These are phyloP conservation scores for Heliconius hewitsoni DNA, from an alignment of 1,140 invertebrate genomes.

Conservation along the genomic window DNA sequence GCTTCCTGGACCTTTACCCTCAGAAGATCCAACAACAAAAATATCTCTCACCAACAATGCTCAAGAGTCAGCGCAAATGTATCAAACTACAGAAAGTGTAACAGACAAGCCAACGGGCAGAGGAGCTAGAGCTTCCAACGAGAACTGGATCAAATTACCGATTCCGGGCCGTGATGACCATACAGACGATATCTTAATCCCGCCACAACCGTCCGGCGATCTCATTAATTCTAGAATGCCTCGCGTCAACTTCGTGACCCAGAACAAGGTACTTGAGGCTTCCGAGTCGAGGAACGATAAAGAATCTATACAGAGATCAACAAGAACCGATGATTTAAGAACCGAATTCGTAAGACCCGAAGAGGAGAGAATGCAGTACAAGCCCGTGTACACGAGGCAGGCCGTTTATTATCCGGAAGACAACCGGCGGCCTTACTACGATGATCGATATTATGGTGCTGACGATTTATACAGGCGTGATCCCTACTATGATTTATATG, in stretches of 20 bases:
- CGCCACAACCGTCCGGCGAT: slow-evolving; percentile 69
- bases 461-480: slow-evolving; percentile 73
- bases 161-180: slow-evolving; percentile 59
- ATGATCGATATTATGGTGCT: slow-evolving; percentile 68
- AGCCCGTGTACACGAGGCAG: slow-evolving; percentile 75
- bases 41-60: slow-evolving; percentile 63
- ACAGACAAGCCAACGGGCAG: slow-evolving; percentile 76
- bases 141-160: slow-evolving; percentile 80
- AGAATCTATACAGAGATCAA: slow-evolving; percentile 69
- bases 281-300: slow-evolving; percentile 78
- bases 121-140: slow-evolving; percentile 75
- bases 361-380: slow-evolving; percentile 66
- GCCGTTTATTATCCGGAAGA: slow-evolving; percentile 78
- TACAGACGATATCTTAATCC: slow-evolving; percentile 65
- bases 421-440: slow-evolving; percentile 65
- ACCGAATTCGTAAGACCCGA: slow-evolving; percentile 77
- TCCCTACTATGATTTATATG: slow-evolving; percentile 72
- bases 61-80: slow-evolving; percentile 54
- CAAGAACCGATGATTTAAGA: slow-evolving; percentile 71
- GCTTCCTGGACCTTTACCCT: slow-evolving; percentile 64
- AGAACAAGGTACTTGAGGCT: slow-evolving; percentile 76
- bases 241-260: slow-evolving; percentile 79
- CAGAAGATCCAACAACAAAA: slow-evolving; percentile 67
- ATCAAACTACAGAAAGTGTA: slow-evolving; percentile 71
- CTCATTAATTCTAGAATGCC: slow-evolving; percentile 78